Conservation (phyloP, 2,888 invertebrate genomes). For the Drosophila mercatorum region DNA sequence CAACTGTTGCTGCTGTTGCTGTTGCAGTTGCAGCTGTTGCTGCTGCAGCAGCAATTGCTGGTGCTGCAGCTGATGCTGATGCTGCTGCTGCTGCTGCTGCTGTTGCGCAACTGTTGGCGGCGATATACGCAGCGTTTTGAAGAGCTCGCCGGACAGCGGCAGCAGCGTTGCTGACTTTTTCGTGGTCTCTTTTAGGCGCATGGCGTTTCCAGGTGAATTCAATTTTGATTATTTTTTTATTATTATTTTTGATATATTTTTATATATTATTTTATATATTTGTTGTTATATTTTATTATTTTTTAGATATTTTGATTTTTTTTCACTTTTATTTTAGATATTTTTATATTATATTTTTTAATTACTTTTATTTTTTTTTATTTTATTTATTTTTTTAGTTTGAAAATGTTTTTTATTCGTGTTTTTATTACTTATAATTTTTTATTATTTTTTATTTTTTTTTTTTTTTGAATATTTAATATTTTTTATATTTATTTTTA, state of each 20-base stretch:
- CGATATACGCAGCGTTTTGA: slow-evolving; percentile 63
- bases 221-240: slow-evolving; percentile 3
- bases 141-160: slow-evolving; percentile 60
- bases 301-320: neutral
- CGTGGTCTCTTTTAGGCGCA: slow-evolving; percentile 75
- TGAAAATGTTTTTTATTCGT: neutral
- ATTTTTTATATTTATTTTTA: neutral
- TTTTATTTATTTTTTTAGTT: neutral
- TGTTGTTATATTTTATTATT: neutral
- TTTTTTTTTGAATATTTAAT: slow-evolving; percentile 41
- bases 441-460: neutral
- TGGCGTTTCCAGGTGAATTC: slow-evolving; percentile 24
- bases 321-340: neutral
- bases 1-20: slow-evolving; percentile 75
- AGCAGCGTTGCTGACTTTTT: slow-evolving; percentile 57
- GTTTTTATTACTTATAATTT: too few species aligned
- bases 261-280: neutral
- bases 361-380: neutral
- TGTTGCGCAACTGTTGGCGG: slow-evolving; percentile 63
- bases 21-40: slow-evolving; percentile 68
- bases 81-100: slow-evolving; percentile 68
- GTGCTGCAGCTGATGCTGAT: slow-evolving; percentile 64
- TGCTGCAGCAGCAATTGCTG: slow-evolving; percentile 52
- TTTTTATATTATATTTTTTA: neutral
- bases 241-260: slow-evolving; percentile 8